Evolutionary conservation across 2,888 invertebrate species (phyloP).

Genomic region (Stenodema calcarata): DNA sequence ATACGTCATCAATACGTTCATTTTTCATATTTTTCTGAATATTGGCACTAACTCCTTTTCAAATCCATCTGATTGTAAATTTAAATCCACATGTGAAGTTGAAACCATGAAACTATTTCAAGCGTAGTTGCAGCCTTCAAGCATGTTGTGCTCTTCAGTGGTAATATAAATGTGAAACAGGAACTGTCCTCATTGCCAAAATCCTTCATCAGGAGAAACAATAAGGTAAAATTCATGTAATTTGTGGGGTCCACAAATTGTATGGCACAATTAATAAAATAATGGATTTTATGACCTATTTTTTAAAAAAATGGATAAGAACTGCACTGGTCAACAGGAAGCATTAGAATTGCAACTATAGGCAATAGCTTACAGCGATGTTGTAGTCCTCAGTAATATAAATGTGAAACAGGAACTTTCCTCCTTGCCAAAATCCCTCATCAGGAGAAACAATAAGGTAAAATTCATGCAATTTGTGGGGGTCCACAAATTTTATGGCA

Average conservation of each 20-base stretch:
- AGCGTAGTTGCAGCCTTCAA: too few relatives aligned
- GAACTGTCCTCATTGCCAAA: slow-evolving; percentile 87
- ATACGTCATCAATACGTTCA: too few relatives aligned
- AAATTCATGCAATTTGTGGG: slow-evolving; percentile 82
- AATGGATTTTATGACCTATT: too few relatives aligned
- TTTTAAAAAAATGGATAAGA: too few relatives aligned
- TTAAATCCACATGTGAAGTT: too few relatives aligned
- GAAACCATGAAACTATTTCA: too few relatives aligned
- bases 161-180: slow-evolving; percentile 83
- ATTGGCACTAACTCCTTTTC: too few relatives aligned
- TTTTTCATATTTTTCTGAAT: too few relatives aligned
- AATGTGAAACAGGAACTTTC: slow-evolving; percentile 84
- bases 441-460: slow-evolving; percentile 78
- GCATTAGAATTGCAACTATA: neutral
- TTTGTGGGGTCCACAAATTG: slow-evolving; percentile 80
- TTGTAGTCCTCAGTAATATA: slow-evolving; percentile 93
- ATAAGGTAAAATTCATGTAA: slow-evolving; percentile 80
- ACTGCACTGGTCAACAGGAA: too few relatives aligned
- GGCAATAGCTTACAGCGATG: slow-evolving; percentile 78
- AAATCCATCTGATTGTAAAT: too few relatives aligned
- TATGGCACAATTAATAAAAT: too few relatives aligned
- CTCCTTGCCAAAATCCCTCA: slow-evolving; percentile 89
- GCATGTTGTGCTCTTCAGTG: slow-evolving; percentile 97
- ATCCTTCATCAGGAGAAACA: slow-evolving; percentile 85
- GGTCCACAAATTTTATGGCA: slow-evolving; percentile 80